Conservation (phyloP, 2,797 vertebrate species). For the Chelon auratus region DNA sequence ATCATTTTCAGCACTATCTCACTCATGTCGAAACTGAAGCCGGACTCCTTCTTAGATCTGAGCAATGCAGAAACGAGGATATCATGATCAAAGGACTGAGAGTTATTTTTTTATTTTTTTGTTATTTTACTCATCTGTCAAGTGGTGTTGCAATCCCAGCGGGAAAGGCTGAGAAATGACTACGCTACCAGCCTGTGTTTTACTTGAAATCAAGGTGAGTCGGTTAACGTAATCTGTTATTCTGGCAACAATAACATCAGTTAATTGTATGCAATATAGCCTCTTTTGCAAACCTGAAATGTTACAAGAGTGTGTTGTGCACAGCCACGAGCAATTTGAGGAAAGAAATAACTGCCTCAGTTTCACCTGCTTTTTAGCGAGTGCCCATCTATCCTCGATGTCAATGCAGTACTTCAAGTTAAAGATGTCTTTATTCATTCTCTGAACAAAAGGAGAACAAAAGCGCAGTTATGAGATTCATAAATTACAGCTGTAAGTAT, state of each 20-base stretch:
- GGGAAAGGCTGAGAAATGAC: slow-evolving; percentile 52
- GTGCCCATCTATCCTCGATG: not conserved
- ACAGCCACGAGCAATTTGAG: slow-evolving; percentile 15
- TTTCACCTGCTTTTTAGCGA: slow-evolving; percentile 8
- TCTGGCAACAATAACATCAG: slow-evolving; percentile 29
- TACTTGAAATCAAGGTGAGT: slow-evolving; percentile 54
- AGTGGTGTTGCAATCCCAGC: slow-evolving; percentile 47
- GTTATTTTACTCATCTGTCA: slow-evolving; percentile 62
- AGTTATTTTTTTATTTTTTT: slow-evolving; percentile 12
- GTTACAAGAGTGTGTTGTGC: slow-evolving; percentile 14
- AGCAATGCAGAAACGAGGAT: slow-evolving; percentile 58
- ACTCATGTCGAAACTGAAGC: slow-evolving; percentile 29
- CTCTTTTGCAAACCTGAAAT: slow-evolving; percentile 35
- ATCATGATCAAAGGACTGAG: slow-evolving; percentile 71
- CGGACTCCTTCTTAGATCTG: slow-evolving; percentile 45
- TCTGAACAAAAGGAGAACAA: slow-evolving; percentile 19
- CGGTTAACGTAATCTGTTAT: slow-evolving; percentile 48
- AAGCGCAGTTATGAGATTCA: not conserved
- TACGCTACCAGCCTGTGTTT: slow-evolving; percentile 44
- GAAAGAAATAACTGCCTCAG: slow-evolving; percentile 7
- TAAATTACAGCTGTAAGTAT: slow-evolving; percentile 1
- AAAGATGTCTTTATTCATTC: slow-evolving; percentile 2
- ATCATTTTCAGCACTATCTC: slow-evolving; percentile 38
- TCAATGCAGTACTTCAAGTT: not conserved
- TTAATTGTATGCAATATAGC: slow-evolving; percentile 46